Evolutionary conservation across 2,888 invertebrate species (phyloP).

Genomic region (Mechanitis messenoides): DNA sequence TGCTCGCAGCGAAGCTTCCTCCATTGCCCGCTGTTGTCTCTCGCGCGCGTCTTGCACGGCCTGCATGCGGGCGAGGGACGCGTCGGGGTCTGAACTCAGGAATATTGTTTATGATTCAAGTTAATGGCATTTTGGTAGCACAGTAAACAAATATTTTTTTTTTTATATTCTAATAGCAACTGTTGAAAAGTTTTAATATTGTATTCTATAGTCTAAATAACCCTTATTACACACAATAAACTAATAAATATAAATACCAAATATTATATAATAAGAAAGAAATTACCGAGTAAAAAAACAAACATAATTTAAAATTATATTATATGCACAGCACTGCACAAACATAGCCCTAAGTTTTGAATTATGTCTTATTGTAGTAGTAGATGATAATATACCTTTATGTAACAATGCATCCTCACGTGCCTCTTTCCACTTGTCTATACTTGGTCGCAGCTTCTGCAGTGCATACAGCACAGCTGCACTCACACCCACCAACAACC

Average conservation of each 20-base stretch:
- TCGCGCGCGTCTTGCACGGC: conserved; percentile 58
- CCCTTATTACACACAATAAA: too few species aligned
- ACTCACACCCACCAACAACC: conserved; percentile 46
- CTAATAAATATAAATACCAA: too few species aligned
- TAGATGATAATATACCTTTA: conserved; percentile 41
- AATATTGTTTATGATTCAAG: background rate
- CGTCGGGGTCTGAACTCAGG: conserved; percentile 51
- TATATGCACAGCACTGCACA: too few species aligned
- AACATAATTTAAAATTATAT: too few species aligned
- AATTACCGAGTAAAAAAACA: too few species aligned
- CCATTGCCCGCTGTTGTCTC: conserved; percentile 45
- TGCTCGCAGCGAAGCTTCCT: conserved; percentile 47
- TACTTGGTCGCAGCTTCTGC: conserved; percentile 35
- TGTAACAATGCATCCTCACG: conserved; percentile 58
- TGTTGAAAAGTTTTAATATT: too few species aligned
- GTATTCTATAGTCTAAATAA: too few species aligned
- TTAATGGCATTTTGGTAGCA: background rate
- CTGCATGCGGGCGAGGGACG: conserved; percentile 50
- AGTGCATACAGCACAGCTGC: conserved; percentile 32
- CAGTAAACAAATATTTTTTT: background rate
- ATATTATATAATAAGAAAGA: too few species aligned
- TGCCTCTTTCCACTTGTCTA: conserved; percentile 44
- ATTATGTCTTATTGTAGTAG: too few species aligned
- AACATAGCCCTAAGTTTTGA: too few species aligned
- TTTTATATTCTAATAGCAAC: background rate